Conservation (phyloP, 2,797 vertebrate species). For the Cetoscarus ocellatus region DNA sequence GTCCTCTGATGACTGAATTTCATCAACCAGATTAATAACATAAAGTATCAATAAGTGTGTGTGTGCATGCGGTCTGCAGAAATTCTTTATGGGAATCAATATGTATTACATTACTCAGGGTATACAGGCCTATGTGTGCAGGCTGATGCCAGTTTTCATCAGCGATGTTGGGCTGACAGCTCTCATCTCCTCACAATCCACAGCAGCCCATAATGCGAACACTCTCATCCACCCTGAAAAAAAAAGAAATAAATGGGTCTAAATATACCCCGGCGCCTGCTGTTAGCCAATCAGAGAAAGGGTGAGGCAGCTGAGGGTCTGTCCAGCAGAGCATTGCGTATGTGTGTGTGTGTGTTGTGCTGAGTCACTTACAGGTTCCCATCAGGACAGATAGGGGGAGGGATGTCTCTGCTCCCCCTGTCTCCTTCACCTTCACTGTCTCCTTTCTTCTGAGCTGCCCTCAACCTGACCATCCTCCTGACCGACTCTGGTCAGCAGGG, state of each 20-base stretch:
- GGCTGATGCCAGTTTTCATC: constrained; percentile 25
- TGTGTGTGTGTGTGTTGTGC: constrained; percentile 31
- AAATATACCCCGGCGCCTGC: constrained; percentile 40
- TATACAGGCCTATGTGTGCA: not conserved
- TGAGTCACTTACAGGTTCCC: constrained; percentile 52
- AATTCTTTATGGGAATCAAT: not conserved
- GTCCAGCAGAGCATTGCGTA: not conserved
- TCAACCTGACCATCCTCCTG: too few species aligned
- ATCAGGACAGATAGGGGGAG: constrained; percentile 5
- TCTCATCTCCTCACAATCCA: constrained; percentile 20
- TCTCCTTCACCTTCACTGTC: not conserved
- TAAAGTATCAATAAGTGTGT: not conserved
- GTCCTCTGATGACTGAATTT: not conserved
- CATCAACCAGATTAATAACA: not conserved
- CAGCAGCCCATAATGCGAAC: constrained; percentile 18
- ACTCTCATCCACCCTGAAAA: constrained; percentile 10
- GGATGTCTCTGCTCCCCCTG: not conserved
- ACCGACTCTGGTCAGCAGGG: not conserved
- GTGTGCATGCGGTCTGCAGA: not conserved
- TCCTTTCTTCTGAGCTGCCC: too few species aligned
- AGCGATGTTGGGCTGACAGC: not conserved
- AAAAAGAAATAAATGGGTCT: constrained; percentile 37
- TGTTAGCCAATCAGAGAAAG: constrained; percentile 47
- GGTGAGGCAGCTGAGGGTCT: constrained; percentile 27
- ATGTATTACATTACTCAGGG: not conserved